phyloP scores from a whole-genome alignment of 2,888 invertebrate genomes.

The Microctonus aethiopoides region DNA sequence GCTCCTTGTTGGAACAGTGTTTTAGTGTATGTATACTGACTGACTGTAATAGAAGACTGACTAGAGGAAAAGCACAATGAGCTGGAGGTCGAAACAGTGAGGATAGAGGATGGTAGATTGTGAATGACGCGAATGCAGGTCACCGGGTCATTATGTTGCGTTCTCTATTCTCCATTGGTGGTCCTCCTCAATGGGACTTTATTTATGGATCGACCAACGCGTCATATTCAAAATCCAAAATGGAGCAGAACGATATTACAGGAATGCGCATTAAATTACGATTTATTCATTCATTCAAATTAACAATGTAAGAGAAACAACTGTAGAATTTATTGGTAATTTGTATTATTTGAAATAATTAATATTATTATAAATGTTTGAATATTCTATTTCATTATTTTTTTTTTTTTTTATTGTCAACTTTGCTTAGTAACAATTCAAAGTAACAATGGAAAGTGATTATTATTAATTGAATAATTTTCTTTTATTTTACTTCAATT shows the following conservation, averaged over 20 bases:
- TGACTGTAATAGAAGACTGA: not conserved
- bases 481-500: too few species aligned
- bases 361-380: not conserved
- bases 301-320: not conserved
- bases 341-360: not conserved
- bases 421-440: not conserved
- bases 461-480: too few species aligned
- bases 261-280: constrained; percentile 29
- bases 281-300: not conserved
- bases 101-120: constrained; percentile 50
- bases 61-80: too few species aligned
- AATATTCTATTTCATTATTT: too few species aligned
- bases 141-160: constrained; percentile 61
- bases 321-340: not conserved
- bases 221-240: constrained; percentile 8
- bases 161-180: constrained; percentile 52
- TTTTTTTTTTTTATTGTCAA: not conserved
- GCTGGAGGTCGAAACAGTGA: constrained; percentile 3
- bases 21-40: too few species aligned
- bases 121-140: constrained; percentile 67
- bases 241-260: constrained; percentile 18
- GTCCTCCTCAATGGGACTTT: constrained; percentile 63
- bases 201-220: constrained; percentile 58
- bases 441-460: too few species aligned
- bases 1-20: too few species aligned